Conservation (phyloP, 1,140 invertebrate genomes). For the Chionoecetes opilio region DNA sequence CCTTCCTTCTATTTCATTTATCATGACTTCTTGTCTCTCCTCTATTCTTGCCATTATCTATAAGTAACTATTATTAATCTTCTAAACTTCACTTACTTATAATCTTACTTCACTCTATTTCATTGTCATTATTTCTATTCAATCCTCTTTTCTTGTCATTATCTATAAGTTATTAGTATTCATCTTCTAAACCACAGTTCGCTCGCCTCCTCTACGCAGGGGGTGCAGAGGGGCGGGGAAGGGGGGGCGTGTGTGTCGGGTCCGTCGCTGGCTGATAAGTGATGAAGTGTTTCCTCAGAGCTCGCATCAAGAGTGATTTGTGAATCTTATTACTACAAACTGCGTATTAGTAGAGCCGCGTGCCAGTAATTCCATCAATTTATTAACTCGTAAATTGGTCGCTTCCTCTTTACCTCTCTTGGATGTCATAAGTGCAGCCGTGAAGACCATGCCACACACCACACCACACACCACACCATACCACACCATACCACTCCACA, state of each 20-base stretch:
- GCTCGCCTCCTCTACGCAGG: not conserved
- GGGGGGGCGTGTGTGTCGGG: too few species aligned
- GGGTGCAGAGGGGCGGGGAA: too few species aligned
- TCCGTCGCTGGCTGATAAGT: not conserved
- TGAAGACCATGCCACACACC: not conserved
- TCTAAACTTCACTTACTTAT: too few species aligned
- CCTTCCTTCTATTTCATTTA: not conserved
- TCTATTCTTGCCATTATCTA: too few species aligned
- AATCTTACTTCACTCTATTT: not conserved
- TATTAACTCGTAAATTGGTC: slow-evolving; percentile 50
- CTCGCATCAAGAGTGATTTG: slow-evolving; percentile 44
- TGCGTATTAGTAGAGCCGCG: slow-evolving; percentile 37
- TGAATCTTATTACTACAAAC: slow-evolving; percentile 55
- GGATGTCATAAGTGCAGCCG: too few species aligned
- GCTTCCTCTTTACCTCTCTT: not conserved
- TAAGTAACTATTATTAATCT: too few species aligned
- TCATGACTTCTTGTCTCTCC: not conserved
- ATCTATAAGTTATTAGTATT: too few species aligned
- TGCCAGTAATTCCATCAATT: slow-evolving; percentile 55
- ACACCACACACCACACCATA: not conserved
- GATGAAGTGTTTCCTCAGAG: not conserved
- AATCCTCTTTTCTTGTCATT: not conserved
- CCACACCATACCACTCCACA: too few species aligned
- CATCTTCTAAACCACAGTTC: too few species aligned
- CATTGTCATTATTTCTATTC: not conserved